phyloP scores from a whole-genome alignment of 2,113 vertebrate species.

The Myanophis thanlyinensis region DNA sequence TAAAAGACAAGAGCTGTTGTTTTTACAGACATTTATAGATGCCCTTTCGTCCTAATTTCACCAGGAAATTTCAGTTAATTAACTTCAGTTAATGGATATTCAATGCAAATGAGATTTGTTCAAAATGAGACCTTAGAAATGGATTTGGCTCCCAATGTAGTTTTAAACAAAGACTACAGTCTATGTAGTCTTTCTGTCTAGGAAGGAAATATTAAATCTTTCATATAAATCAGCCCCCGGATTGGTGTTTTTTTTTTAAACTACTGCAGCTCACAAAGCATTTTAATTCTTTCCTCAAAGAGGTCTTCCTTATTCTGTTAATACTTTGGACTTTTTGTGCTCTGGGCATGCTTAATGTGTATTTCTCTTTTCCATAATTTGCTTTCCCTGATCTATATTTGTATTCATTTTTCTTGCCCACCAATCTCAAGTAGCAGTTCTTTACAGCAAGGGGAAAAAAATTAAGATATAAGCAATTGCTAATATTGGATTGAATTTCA shows the following conservation, averaged over 20 bases:
- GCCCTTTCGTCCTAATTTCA: conserved; percentile 1
- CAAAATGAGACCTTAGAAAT: neutral
- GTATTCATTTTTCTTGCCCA: neutral
- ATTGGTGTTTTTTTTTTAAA: conserved; percentile 44
- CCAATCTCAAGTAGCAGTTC: neutral
- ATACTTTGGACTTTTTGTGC: conserved; percentile 5
- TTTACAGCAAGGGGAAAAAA: neutral
- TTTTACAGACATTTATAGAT: neutral
- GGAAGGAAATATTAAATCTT: conserved; percentile 18
- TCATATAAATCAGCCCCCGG: conserved; percentile 29
- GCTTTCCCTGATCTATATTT: conserved; percentile 1
- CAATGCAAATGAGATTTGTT: neutral
- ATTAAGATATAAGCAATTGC: neutral
- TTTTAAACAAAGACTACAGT: neutral
- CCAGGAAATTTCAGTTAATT: conserved; percentile 7
- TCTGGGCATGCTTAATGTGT: neutral
- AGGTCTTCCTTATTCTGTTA: conserved; percentile 28
- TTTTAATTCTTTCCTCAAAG: neutral
- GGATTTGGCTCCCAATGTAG: neutral
- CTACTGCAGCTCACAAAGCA: conserved; percentile 27
- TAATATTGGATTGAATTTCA: conserved; percentile 1
- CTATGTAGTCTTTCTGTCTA: neutral
- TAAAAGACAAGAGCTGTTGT: neutral
- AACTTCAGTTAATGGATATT: neutral
- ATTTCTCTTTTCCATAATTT: neutral